These are phyloP conservation scores for Blastobasis adustella DNA, from an alignment of 2,888 invertebrate species.

Conservation along the genomic window DNA sequence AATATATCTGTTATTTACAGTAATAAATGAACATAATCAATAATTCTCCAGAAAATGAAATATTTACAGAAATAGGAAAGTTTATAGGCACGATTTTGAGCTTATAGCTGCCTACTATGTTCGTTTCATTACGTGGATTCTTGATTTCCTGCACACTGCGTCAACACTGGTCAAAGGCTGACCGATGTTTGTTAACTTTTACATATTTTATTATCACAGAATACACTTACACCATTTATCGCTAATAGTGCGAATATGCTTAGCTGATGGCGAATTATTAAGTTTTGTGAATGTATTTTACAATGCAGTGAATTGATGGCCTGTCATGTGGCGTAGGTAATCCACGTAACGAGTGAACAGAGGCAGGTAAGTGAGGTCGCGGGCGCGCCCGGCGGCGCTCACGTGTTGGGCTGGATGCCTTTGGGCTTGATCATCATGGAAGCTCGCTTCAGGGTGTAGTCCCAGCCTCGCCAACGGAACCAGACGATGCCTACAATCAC, in stretches of 20 bases:
- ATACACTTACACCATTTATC: too few relatives aligned
- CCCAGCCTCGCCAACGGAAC: conserved; percentile 97
- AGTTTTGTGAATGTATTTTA: too few relatives aligned
- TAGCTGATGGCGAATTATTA: too few relatives aligned
- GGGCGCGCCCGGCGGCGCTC: conserved; percentile 22
- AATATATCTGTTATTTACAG: conserved; percentile 49
- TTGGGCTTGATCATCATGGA: conserved; percentile 95
- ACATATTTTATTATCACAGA: too few relatives aligned
- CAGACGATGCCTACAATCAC: conserved; percentile 85
- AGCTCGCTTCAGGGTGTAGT: conserved; percentile 91
- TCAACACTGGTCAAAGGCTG: too few relatives aligned
- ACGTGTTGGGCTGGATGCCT: conserved; percentile 73
- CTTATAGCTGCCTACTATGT: conserved; percentile 49
- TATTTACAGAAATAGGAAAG: conserved; percentile 55
- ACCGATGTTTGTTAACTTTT: too few relatives aligned
- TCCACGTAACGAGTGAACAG: conserved; percentile 61
- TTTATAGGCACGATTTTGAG: conserved; percentile 34
- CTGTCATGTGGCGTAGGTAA: conserved; percentile 9
- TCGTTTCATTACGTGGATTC: conserved; percentile 56
- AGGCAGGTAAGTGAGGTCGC: conserved; percentile 36
- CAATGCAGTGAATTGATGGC: too few relatives aligned
- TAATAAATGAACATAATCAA: conserved; percentile 26
- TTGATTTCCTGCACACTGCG: background rate
- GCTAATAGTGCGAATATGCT: too few relatives aligned
- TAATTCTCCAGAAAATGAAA: conserved; percentile 27